Percentiles rank a stretch among this genome's conserved stretches.
phyloP scores from a whole-genome alignment of 2,797 vertebrate species.

The Amblyraja radiata region DNA sequence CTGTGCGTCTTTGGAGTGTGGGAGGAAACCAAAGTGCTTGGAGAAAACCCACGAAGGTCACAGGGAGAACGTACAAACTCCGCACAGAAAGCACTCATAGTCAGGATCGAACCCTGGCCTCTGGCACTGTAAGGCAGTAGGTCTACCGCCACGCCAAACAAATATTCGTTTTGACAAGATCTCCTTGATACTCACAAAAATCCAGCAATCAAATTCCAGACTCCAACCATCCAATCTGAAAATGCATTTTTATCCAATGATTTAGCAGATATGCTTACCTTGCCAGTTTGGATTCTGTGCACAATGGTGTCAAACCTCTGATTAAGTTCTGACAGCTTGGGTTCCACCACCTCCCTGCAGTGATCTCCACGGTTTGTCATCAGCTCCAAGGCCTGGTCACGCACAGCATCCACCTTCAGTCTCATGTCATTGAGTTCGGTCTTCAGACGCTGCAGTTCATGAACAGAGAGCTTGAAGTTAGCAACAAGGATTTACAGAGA shows the following conservation, averaged over 20 bases:
- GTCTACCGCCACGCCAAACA: no score
- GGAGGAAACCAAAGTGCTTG: no score
- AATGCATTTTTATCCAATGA: slow-evolving; percentile 24
- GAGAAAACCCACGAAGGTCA: no score
- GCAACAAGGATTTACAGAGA: slow-evolving; percentile 53
- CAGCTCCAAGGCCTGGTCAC: slow-evolving; percentile 73
- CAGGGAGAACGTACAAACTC: no score
- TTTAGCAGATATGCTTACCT: slow-evolving; percentile 66
- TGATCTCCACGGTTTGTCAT: slow-evolving; percentile 80
- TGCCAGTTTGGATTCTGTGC: slow-evolving; percentile 75
- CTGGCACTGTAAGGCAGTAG: no score
- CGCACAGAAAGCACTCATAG: no score
- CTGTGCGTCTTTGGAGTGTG: no score
- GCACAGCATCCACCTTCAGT: slow-evolving; percentile 76
- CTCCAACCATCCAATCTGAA: background rate
- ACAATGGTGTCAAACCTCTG: slow-evolving; percentile 70
- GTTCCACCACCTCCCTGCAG: slow-evolving; percentile 80
- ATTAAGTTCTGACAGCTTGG: slow-evolving; percentile 78
- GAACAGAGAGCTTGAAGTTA: slow-evolving; percentile 64
- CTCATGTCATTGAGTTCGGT: slow-evolving; percentile 79
- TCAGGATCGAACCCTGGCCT: no score
- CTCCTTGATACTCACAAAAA: slow-evolving; percentile 2
- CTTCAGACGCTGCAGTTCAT: slow-evolving; percentile 75
- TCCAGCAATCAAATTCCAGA: background rate
- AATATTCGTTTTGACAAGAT: background rate